phyloP scores from a whole-genome alignment of 2,888 invertebrate species.

The Galeruca laticollis region DNA sequence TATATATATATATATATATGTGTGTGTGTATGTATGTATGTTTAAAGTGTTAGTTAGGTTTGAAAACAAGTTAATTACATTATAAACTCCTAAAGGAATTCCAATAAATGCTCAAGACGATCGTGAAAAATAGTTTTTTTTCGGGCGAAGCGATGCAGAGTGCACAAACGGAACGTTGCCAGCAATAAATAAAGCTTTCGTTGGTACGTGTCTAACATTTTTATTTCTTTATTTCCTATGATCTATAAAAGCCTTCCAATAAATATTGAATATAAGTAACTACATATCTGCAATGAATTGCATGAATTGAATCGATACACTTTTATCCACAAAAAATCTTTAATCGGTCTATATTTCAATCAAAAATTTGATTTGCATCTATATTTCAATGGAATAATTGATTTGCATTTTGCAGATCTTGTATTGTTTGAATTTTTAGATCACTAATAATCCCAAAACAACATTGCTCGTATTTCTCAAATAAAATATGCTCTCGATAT shows the following conservation, averaged over 20 bases:
- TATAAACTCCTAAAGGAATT: background rate
- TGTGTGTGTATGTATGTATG: too few species aligned
- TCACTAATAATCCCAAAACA: too few species aligned
- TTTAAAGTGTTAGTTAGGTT: background rate
- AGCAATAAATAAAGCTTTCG: constrained; percentile 37
- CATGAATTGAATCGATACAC: too few species aligned
- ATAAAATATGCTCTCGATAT: too few species aligned
- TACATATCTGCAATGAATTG: constrained; percentile 18
- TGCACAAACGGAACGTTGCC: constrained; percentile 31
- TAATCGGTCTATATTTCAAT: too few species aligned
- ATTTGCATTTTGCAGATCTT: too few species aligned
- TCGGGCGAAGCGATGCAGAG: constrained; percentile 20
- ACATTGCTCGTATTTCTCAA: too few species aligned
- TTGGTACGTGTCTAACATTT: constrained; percentile 35
- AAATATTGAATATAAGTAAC: constrained; percentile 21
- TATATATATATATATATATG: too few species aligned
- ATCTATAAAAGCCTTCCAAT: constrained; percentile 27
- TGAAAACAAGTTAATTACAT: background rate
- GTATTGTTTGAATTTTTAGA: too few species aligned
- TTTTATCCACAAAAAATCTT: too few species aligned
- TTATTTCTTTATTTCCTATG: constrained; percentile 33
- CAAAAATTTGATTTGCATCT: too few species aligned
- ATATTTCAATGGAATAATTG: too few species aligned
- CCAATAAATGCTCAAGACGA: constrained; percentile 22
- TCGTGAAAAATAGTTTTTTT: constrained; percentile 32